Evolutionary conservation across 2,797 vertebrate genomes (phyloP), one percentile per base, ranked within the genome.

Genomic region (Ara ararauna): DNA sequence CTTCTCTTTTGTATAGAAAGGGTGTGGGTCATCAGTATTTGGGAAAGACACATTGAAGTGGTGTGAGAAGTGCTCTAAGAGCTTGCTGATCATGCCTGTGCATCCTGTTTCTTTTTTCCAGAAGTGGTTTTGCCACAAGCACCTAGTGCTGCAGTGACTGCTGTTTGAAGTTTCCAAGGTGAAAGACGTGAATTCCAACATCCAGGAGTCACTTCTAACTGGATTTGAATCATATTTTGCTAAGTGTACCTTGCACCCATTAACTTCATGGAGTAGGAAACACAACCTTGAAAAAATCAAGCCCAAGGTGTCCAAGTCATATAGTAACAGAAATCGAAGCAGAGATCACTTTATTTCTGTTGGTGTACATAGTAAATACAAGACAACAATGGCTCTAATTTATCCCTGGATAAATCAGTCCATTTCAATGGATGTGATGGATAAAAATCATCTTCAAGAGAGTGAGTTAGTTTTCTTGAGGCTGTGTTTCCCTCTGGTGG

Each of bases 401-500:
- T 86, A 86, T 70, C 16, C 44, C 44, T 67, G 58, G 18, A 22
- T 77, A 21, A 58, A 58, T 66, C 56, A 78, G 17, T 19, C 60
- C 7, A 8, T 88, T 90, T 91, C 40, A 45, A 8, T 62, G 73
- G 16, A 65, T 61, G 26, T 23, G 20, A 27, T 73, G 44, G 32
- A n/a, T 92, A 58, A 48, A 85, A 83, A 75, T 29, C 12, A 26
- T 70, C 23, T 76, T 50, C 26, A 17, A 13, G 56, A 58, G 32
- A 13, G 12, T 0, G 22, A 62, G 23, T 58, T 77, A 10, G 23
- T 62, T 93, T 96, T 88, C 51, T 48, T 91, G 45, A 81, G 82
- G 38, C 36, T 94, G 32, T 85, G 82, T 95, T 95, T 95, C 96
- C 96, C 92, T 92, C 97, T 97, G 45, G 85, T 96, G 97, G 94